A percentile compares a stretch with the other conserved stretches of the same genome.
These are phyloP conservation scores for Bettongia penicillata DNA, from an alignment of 2,113 vertebrate genomes.

Conservation along the genomic window DNA sequence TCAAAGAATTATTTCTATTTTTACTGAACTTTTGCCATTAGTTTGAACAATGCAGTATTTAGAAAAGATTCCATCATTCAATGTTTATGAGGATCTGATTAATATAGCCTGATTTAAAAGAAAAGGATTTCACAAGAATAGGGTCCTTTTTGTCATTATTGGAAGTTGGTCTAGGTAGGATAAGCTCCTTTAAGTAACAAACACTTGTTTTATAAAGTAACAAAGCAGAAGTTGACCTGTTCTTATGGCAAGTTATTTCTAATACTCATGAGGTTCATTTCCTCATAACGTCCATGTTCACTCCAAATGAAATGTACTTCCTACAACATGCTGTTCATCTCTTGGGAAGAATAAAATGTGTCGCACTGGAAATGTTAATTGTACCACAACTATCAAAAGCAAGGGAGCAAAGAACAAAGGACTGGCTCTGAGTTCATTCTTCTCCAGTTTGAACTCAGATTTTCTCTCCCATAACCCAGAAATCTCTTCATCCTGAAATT, in stretches of 20 bases:
- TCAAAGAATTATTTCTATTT: constrained; percentile 31
- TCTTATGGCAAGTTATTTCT: constrained; percentile 25
- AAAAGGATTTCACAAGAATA: constrained; percentile 38
- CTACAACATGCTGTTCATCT: constrained; percentile 38
- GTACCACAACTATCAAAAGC: constrained; percentile 33
- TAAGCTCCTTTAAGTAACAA: constrained; percentile 41
- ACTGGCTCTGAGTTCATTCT: too few relatives aligned
- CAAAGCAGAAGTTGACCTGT: constrained; percentile 35
- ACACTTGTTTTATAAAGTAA: constrained; percentile 29
- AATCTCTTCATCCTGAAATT: too few relatives aligned
- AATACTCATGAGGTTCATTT: constrained; percentile 43
- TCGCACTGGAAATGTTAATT: constrained; percentile 30
- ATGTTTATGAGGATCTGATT: constrained; percentile 25
- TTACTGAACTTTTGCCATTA: neutral
- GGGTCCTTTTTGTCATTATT: constrained; percentile 19
- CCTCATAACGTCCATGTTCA: constrained; percentile 2
- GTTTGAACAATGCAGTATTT: constrained; percentile 20
- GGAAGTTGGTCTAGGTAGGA: constrained; percentile 44
- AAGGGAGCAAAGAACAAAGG: too few relatives aligned
- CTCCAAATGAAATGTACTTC: constrained; percentile 34
- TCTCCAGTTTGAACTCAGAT: too few relatives aligned
- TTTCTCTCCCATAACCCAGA: too few relatives aligned
- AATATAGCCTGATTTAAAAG: constrained; percentile 32
- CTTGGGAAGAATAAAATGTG: constrained; percentile 28
- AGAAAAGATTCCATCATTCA: constrained; percentile 29